Evolutionary conservation across 2,797 vertebrate genomes (phyloP).

Genomic region (Pelobates cultripes): DNA sequence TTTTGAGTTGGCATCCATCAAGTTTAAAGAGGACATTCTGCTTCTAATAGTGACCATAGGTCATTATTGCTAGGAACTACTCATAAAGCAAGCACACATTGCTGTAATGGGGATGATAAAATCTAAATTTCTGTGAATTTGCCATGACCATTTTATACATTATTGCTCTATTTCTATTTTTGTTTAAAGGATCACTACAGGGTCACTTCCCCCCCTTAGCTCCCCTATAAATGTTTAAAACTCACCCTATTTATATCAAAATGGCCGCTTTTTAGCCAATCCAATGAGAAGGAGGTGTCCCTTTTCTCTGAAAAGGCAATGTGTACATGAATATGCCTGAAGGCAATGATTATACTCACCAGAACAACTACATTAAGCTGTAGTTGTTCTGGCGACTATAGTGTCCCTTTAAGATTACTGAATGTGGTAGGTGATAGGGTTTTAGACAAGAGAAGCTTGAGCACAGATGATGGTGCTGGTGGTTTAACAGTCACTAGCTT

Average conservation of each 20-base stretch:
- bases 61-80: neutral
- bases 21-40: neutral
- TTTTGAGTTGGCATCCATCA: neutral
- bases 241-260: too few species aligned
- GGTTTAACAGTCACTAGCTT: conserved; percentile 20
- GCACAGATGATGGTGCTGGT: conserved; percentile 8
- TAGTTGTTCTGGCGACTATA: too few species aligned
- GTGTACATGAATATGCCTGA: too few species aligned
- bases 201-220: too few species aligned
- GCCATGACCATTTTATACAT: neutral
- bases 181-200: neutral
- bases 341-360: too few species aligned
- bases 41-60: neutral
- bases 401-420: too few species aligned
- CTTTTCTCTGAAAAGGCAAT: too few species aligned
- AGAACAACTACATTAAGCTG: too few species aligned
- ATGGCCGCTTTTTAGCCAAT: too few species aligned
- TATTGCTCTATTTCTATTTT: neutral
- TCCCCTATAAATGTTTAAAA: too few species aligned
- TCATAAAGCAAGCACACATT: neutral
- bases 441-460: neutral
- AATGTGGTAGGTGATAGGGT: neutral
- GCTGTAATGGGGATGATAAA: neutral
- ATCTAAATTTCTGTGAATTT: neutral
- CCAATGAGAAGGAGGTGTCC: too few species aligned